Evolutionary conservation across 1,140 invertebrate species (phyloP).

Genomic region (Thereuonema tuberculata): DNA sequence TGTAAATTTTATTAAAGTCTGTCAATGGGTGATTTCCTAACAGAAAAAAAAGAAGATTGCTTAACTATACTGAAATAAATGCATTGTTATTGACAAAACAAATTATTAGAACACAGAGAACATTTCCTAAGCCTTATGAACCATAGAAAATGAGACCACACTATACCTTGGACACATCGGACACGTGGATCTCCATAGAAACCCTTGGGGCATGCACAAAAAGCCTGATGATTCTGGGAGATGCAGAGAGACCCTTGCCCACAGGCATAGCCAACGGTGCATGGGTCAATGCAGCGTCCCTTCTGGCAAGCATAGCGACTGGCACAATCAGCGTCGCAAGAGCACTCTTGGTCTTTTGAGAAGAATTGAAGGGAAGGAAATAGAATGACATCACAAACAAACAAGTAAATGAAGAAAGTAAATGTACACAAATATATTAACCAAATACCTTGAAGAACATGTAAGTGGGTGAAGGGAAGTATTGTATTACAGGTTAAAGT

Average conservation of each 20-base stretch:
- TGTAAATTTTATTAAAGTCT: no score
- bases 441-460: no score
- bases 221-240: constrained; percentile 55
- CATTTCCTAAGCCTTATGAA: no score
- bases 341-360: constrained; percentile 23
- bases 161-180: constrained; percentile 10
- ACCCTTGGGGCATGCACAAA: constrained; percentile 66
- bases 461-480: no score
- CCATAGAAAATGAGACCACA: neutral
- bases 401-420: neutral
- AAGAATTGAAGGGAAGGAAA: neutral
- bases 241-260: constrained; percentile 63
- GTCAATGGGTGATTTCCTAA: no score
- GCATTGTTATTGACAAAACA: no score
- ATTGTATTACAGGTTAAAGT: no score
- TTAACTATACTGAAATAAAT: no score
- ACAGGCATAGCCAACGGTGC: constrained; percentile 44
- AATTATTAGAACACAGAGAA: no score
- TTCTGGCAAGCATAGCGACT: constrained; percentile 44
- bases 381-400: neutral
- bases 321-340: constrained; percentile 29
- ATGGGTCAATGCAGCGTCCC: constrained; percentile 62
- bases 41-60: no score
- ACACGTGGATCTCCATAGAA: constrained; percentile 8
- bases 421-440: no score